These are phyloP conservation scores for Mugil cephalus DNA, from an alignment of 2,113 vertebrate species.

Conservation along the genomic window DNA sequence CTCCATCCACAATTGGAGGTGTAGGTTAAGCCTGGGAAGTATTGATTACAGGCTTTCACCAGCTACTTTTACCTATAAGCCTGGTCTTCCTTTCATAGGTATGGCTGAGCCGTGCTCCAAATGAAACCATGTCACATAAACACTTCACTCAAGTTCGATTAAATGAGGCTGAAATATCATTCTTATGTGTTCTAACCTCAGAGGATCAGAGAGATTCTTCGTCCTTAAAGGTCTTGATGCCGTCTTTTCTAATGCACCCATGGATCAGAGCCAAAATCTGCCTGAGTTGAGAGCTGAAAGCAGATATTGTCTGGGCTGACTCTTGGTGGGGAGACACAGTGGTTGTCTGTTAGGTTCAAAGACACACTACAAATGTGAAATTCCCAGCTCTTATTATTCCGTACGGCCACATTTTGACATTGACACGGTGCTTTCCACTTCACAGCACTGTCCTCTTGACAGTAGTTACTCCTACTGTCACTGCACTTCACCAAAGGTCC, in stretches of 20 bases:
- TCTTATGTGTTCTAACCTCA: conserved; percentile 27
- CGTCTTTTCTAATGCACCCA: conserved; percentile 23
- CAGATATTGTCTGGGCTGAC: conserved; percentile 25
- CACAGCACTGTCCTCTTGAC: conserved; percentile 28
- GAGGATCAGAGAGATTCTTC: conserved; percentile 43
- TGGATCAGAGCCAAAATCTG: conserved; percentile 47
- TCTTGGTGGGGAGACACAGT: conserved; percentile 28
- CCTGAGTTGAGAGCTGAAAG: conserved; percentile 39
- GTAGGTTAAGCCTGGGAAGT: background rate
- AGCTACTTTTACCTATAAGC: background rate
- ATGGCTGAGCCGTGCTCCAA: background rate
- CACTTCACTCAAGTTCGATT: conserved; percentile 3
- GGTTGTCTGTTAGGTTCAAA: conserved; percentile 25
- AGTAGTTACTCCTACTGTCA: conserved; percentile 27
- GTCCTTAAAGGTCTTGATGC: conserved; percentile 41
- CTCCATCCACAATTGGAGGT: conserved; percentile 14
- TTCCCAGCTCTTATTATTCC: conserved; percentile 12
- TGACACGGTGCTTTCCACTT: conserved; percentile 44
- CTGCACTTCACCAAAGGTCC: conserved; percentile 29
- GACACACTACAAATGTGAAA: conserved; percentile 30
- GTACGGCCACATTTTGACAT: conserved; percentile 33
- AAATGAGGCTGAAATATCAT: conserved; percentile 31
- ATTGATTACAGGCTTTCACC: background rate
- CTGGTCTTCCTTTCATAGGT: conserved; percentile 1
- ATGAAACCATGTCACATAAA: conserved; percentile 34